Evolutionary conservation across 2,888 invertebrate genomes (phyloP), one percentile per base, ranked within the genome.

Genomic region (Unio pictorum): DNA sequence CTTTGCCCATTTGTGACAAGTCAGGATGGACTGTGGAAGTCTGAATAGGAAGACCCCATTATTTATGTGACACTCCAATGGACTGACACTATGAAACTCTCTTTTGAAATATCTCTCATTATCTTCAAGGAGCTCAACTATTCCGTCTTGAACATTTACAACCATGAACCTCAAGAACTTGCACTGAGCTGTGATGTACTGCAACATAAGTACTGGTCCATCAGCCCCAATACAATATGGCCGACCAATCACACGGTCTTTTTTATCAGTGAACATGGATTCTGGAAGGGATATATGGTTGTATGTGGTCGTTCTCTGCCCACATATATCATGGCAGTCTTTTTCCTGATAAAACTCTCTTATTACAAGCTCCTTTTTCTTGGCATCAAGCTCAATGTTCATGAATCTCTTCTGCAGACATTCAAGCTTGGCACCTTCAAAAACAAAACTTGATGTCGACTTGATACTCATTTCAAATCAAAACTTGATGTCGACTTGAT

Each of bases 61-160:
- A 23, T 73, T 73, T 17, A 79, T 68, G 30, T 69, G 65, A 67
- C 76, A 73, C 62, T 71, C 68, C 8, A 79, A 34, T 1, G 72
- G 70, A 17, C 64, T 28, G 18, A 72, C 62, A 20, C 67, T 28
- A 17, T 66, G 61, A 6, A 72, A 63, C 54, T 73, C 72, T 18
- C 68, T 66, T 18, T 60, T 69, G 54, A 79, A 79, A 54, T 71
- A 76, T 20, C 61, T 64, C n/a, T 61, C 26, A 26, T 68, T 67
- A 61, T 79, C 79, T 45, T 73, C 64, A 63, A 76, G 73, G 8
- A 68, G 15, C 17, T 60, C 63, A 7, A 66, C 58, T 18, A 56
- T 26, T 28, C 64, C 28, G 15, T 66, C 59, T 23, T 20, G 26
- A 15, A 64, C 4, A 55, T 73, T 68, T 23, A 76, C 63, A 23